These are phyloP conservation scores for Hyles euphorbiae DNA, from an alignment of 1,140 invertebrate genomes.

Conservation along the genomic window DNA sequence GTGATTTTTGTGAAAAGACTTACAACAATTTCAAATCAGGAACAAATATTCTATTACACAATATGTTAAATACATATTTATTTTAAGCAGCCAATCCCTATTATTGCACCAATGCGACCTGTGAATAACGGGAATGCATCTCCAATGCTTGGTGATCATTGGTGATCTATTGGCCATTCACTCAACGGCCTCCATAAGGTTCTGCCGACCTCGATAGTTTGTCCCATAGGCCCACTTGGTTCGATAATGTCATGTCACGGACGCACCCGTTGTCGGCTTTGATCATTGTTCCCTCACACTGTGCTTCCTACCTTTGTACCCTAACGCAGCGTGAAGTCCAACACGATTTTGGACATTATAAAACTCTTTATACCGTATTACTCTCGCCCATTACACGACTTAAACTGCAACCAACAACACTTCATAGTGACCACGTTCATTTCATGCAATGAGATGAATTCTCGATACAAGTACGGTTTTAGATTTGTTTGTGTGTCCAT, in stretches of 20 bases:
- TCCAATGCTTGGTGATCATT: not conserved
- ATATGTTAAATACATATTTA: too few species aligned
- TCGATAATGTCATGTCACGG: constrained; percentile 59
- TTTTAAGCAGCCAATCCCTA: too few species aligned
- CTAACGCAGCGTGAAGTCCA: constrained; percentile 66
- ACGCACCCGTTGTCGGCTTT: constrained; percentile 31
- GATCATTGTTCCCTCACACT: constrained; percentile 57
- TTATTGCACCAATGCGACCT: too few species aligned
- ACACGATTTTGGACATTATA: constrained; percentile 60
- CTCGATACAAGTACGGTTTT: constrained; percentile 34
- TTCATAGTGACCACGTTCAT: not conserved
- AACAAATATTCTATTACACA: too few species aligned
- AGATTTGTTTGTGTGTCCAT: constrained; percentile 41
- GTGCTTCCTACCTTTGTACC: constrained; percentile 73
- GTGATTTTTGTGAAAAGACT: too few species aligned
- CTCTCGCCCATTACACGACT: constrained; percentile 33
- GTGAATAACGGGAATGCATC: too few species aligned
- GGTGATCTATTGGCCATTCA: constrained; percentile 27
- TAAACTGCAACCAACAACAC: constrained; percentile 9
- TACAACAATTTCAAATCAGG: too few species aligned
- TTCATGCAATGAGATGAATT: constrained; percentile 53
- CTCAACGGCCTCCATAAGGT: constrained; percentile 29
- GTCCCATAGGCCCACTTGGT: constrained; percentile 30
- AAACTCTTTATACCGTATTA: constrained; percentile 46
- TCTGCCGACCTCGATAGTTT: constrained; percentile 47